These are phyloP conservation scores for Centroberyx gerrardi DNA, from an alignment of 2,797 vertebrate genomes.

Conservation along the genomic window DNA sequence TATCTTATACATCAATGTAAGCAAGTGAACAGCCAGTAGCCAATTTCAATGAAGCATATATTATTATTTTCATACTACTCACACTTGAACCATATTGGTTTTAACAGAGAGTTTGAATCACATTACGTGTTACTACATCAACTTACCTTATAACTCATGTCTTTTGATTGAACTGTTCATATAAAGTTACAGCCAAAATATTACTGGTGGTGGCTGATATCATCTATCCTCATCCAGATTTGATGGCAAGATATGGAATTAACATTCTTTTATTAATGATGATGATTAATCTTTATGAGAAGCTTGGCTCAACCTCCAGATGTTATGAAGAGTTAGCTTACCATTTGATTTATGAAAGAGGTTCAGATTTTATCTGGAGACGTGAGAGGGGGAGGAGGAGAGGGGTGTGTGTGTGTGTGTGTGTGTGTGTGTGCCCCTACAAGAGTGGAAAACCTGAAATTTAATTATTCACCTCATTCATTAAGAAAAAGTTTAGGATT, in stretches of 20 bases:
- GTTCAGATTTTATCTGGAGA: slow-evolving; percentile 21
- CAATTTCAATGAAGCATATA: too few species aligned
- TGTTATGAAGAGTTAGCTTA: slow-evolving; percentile 7
- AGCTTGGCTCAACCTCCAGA: slow-evolving; percentile 4
- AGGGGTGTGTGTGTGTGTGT: slow-evolving; percentile 1
- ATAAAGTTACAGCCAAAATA: slow-evolving; percentile 4
- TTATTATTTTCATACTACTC: too few species aligned
- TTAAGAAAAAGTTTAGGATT: not conserved
- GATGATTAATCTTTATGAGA: slow-evolving; percentile 49
- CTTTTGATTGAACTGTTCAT: slow-evolving; percentile 42
- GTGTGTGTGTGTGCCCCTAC: not conserved
- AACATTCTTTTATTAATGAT: slow-evolving; percentile 46
- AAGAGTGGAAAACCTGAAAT: not conserved
- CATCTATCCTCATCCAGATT: slow-evolving; percentile 18
- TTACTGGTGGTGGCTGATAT: not conserved
- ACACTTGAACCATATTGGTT: not conserved
- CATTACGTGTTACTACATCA: not conserved
- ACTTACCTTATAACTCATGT: not conserved
- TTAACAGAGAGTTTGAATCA: not conserved
- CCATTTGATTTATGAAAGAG: slow-evolving; percentile 29
- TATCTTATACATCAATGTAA: too few species aligned
- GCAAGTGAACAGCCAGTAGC: too few species aligned
- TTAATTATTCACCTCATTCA: too few species aligned
- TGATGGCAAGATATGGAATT: slow-evolving; percentile 31
- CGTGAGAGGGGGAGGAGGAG: too few species aligned